Evolutionary conservation across 2,797 vertebrate genomes (phyloP), one percentile per base, ranked within the genome.

Genomic region (Intellagama lesueurii): DNA sequence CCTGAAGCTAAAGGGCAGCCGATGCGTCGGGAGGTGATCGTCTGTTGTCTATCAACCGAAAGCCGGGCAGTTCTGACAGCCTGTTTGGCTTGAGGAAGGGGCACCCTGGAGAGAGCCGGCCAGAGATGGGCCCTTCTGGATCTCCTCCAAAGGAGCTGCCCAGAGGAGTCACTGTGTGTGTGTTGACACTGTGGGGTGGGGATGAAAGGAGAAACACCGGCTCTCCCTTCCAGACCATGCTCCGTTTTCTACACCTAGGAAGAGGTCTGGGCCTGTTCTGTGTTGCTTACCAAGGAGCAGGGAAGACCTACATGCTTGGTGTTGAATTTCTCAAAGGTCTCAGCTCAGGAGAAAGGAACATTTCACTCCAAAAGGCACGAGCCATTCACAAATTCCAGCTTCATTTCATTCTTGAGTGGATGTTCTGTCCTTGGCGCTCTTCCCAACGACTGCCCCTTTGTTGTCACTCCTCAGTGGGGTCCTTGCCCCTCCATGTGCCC

Each of bases 1-100:
- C 81, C 82, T 66, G 24, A 30, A 64, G 90, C 72, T 81, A 81
- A 91, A 90, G 91, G 88, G 86, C 79, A 88, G 80, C 82, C 83
- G 24, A 87, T 52, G 69, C 77, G 56, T 52, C 73, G 76, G 32
- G 52, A 91, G 88, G 8, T 56, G 52, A 56, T 14, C 52, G 6
- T 56, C 52, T 56, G 91, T 44, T 89, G 83, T 81, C 72, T 89
- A 90, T 87, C 85, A 40, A 84, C 80, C 80, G 26, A 87, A 7
- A 32, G n/a, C 17, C n/a, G 3, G 6, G 44, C 85, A 73, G 44
- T 40, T 84, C 79, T 81, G 81, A 83, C 44, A 35, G n/a, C 19
- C 60, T 52, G 60, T 60, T 76, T 60, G 77, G 81, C 79, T 1
- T 78, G 81, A 90, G 81, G 77, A 26, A 81, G 75, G 2, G 77